These are phyloP conservation scores for Paraescarpia echinospica DNA, from an alignment of 1,140 invertebrate species.

Conservation along the genomic window DNA sequence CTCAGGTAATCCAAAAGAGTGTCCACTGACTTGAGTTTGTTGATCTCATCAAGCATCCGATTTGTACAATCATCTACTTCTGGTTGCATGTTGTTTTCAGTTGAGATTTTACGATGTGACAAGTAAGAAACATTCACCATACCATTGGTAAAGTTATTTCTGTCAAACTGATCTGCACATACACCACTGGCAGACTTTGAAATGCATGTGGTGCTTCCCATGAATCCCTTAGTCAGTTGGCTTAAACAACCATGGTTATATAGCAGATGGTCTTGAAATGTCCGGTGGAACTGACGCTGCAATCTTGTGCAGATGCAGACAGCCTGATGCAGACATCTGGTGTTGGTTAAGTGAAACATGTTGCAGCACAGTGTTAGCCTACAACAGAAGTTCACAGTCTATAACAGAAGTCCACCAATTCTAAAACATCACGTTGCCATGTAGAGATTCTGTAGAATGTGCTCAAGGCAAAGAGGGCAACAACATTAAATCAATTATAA, in stretches of 20 bases:
- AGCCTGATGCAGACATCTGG: background rate
- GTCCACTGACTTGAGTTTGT: background rate
- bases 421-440: too few species aligned
- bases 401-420: background rate
- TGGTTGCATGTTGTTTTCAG: constrained; percentile 1
- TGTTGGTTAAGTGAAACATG: background rate
- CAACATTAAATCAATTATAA: too few species aligned
- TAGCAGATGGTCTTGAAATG: background rate
- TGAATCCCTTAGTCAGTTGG: background rate
- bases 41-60: background rate
- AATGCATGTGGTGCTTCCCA: background rate
- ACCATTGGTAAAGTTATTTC: background rate
- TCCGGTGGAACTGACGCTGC: background rate
- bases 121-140: background rate
- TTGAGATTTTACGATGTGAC: background rate
- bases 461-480: too few species aligned
- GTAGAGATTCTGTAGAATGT: too few species aligned
- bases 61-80: background rate
- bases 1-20: background rate
- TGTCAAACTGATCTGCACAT: background rate
- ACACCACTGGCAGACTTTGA: background rate
- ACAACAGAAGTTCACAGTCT: background rate
- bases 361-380: background rate
- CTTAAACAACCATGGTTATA: background rate
- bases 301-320: background rate